Conservation (phyloP, 1,140 invertebrate species). For the Cotesia chilonis region DNA sequence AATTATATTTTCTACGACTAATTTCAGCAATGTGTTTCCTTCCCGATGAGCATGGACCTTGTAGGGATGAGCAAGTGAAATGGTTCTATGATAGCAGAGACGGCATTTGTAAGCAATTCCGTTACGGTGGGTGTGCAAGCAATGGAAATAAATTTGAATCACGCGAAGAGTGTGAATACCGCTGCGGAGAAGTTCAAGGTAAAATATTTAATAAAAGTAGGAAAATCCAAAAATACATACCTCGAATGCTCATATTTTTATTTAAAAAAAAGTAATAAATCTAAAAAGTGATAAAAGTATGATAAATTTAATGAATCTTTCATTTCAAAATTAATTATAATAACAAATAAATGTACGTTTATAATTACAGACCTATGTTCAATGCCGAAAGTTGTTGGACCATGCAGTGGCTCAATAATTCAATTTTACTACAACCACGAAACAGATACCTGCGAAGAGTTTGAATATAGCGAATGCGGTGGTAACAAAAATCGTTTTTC, state of each 20-base stretch:
- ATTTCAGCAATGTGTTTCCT: slow-evolving; percentile 77
- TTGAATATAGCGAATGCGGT: slow-evolving; percentile 75
- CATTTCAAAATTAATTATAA: background rate
- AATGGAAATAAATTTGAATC: slow-evolving; percentile 87
- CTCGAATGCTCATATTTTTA: too few relatives aligned
- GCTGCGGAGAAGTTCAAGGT: slow-evolving; percentile 79
- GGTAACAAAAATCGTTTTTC: slow-evolving; percentile 77
- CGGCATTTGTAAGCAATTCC: slow-evolving; percentile 84
- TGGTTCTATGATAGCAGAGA: slow-evolving; percentile 83
- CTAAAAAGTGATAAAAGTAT: background rate
- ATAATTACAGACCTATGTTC: slow-evolving; percentile 72
- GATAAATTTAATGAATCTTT: background rate
- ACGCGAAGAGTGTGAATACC: slow-evolving; percentile 79
- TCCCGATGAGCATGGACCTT: slow-evolving; percentile 75
- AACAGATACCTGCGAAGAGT: slow-evolving; percentile 73
- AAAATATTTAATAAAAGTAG: slow-evolving; percentile 31
- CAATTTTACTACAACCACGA: slow-evolving; percentile 80
- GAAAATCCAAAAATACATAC: too few relatives aligned
- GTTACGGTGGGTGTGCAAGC: slow-evolving; percentile 84
- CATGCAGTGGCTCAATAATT: slow-evolving; percentile 73
- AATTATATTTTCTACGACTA: background rate
- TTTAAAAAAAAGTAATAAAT: too few relatives aligned
- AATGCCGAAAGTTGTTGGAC: slow-evolving; percentile 77
- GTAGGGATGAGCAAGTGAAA: slow-evolving; percentile 68
- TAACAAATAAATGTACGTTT: background rate